These are phyloP conservation scores for Poecilus cupreus DNA, from an alignment of 2,888 invertebrate species.

Conservation along the genomic window DNA sequence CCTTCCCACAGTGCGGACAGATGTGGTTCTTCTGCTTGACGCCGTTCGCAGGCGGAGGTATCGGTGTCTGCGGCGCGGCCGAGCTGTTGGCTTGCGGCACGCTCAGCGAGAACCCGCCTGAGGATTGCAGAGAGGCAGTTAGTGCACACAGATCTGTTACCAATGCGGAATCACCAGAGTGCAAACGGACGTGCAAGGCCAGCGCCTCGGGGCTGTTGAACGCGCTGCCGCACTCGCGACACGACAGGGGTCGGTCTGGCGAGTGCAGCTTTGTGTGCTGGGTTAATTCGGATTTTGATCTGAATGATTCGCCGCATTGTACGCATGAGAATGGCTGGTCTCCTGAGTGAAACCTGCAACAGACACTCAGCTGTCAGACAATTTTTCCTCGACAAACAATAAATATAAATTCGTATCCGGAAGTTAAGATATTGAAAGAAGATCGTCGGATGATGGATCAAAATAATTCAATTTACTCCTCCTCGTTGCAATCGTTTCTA, in stretches of 20 bases:
- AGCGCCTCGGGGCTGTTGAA: constrained; percentile 84
- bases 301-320: constrained; percentile 86
- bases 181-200: constrained; percentile 85
- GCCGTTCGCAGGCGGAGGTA: constrained; percentile 67
- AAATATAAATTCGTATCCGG: no score
- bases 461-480: no score
- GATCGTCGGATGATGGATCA: no score
- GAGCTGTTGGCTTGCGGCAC: constrained; percentile 62
- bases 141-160: constrained; percentile 88
- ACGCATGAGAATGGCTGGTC: constrained; percentile 84
- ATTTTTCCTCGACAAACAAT: no score
- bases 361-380: no score
- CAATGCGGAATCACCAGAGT: constrained; percentile 86
- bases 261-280: constrained; percentile 75
- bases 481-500: no score
- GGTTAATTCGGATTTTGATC: constrained; percentile 81
- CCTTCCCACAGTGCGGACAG: constrained; percentile 87
- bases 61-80: constrained; percentile 66
- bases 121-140: constrained; percentile 85
- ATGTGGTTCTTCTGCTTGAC: constrained; percentile 84
- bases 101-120: constrained; percentile 73
- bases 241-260: constrained; percentile 66
- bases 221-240: constrained; percentile 78
- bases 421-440: no score
- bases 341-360: constrained; percentile 81